phyloP scores from a whole-genome alignment of 2,797 vertebrate genomes.

The Anas bahamensis region DNA sequence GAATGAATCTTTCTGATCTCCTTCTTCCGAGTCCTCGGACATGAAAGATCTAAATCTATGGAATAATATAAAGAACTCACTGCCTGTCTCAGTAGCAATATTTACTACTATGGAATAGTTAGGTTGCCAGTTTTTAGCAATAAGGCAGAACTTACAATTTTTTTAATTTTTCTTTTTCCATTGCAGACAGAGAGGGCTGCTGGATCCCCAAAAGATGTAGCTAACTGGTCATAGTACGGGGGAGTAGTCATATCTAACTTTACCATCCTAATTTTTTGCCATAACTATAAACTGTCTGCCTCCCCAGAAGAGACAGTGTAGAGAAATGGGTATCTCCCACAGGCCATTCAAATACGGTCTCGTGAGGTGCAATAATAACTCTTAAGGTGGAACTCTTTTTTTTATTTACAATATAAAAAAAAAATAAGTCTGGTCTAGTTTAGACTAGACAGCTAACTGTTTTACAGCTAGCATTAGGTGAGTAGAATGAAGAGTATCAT shows the following conservation, averaged over 20 bases:
- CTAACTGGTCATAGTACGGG: background rate
- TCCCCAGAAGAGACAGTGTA: background rate
- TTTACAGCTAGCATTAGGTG: background rate
- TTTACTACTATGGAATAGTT: background rate
- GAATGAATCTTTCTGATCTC: background rate
- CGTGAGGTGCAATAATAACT: background rate
- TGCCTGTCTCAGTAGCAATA: background rate
- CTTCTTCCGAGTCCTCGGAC: background rate
- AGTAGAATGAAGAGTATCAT: background rate
- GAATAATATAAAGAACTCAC: background rate
- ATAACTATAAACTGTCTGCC: background rate
- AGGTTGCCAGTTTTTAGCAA: background rate
- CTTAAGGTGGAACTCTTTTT: background rate
- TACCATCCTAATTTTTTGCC: background rate
- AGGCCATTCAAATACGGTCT: background rate
- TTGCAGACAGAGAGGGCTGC: background rate
- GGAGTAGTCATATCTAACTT: background rate
- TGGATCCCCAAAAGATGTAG: background rate
- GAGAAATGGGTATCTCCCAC: background rate
- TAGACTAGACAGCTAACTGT: background rate
- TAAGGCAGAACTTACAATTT: background rate
- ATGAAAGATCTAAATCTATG: background rate
- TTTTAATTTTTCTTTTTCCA: background rate
- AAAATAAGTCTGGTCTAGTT: background rate
- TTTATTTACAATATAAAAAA: background rate